Conservation (phyloP, 2,113 vertebrate species). For the Amphiprion ocellaris region DNA sequence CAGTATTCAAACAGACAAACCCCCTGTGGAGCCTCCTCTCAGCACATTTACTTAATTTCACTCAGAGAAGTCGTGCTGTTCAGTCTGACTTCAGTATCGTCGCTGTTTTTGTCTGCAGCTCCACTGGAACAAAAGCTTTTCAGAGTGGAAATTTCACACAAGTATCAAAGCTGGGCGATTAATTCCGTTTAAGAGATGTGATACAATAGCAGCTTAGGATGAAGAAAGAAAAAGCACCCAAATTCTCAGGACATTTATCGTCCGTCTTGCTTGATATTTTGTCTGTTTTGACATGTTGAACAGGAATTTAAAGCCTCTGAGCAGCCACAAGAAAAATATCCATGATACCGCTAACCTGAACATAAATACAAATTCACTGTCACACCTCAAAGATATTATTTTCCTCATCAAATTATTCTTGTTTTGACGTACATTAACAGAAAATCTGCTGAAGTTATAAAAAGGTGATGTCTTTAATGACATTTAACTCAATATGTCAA, state of each 20-base stretch:
- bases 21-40: slow-evolving; percentile 9
- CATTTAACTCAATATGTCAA: too few relatives aligned
- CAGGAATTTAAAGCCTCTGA: too few relatives aligned
- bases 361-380: not conserved
- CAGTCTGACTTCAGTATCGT: slow-evolving; percentile 17
- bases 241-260: not conserved
- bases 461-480: too few relatives aligned
- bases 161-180: slow-evolving; percentile 2
- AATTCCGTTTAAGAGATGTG: slow-evolving; percentile 2
- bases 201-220: not conserved
- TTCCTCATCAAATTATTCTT: too few relatives aligned
- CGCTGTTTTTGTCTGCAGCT: not conserved
- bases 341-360: not conserved
- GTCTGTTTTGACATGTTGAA: not conserved
- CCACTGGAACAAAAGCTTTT: not conserved
- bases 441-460: too few relatives aligned
- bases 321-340: too few relatives aligned
- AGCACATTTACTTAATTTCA: slow-evolving; percentile 32
- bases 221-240: not conserved
- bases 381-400: too few relatives aligned
- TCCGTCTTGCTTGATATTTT: not conserved
- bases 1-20: slow-evolving; percentile 17
- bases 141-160: not conserved
- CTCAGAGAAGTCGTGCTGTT: slow-evolving; percentile 11
- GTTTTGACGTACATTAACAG: too few relatives aligned